Base-by-base conservation (phyloP, 2,113 vertebrate species). In the Delphinus delphis region DNA sequence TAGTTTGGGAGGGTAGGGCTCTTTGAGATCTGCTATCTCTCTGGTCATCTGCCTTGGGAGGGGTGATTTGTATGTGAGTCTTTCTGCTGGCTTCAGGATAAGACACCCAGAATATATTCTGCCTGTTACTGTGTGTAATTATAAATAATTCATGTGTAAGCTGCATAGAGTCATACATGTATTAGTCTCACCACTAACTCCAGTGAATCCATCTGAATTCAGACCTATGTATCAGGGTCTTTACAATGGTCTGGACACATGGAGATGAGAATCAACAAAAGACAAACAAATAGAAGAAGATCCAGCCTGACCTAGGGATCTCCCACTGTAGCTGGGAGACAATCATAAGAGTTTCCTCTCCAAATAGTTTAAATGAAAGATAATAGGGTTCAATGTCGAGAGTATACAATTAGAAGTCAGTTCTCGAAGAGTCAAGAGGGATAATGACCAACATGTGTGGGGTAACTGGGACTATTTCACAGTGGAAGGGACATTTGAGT, bases 401-500 rank as follows among this genome's bases (percentile, higher is more conserved):
- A 7, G 38, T 2, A 11, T 60, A 13, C 2, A 26, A 13, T 12
- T 13, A 11, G 44, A 60, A 63, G n/a, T 4, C 17, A 14, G 9
- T 36, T 1, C 12, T 62, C 38, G 2, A 41, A 65, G 12, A 38
- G 23, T 5, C n/a, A 53, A 12, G 70, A 70, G 53, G 13, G n/a
- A 8, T 8, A 6, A 2, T 6, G 50, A 8, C 8, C 41, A 47
- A 1, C 2, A 1, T 5, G 10, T 8, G 0, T 13, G 9, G 58
- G 47, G 11, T 21, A 5, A 21, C 1, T 0, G 18, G 15, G 55
- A 31, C 28, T 38, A 28, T n/a, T 74, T 36, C 73, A n/a, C 4
- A 26, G 18, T 0, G 2, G 36, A 68, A 50, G 67, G 62, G 14
- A n/a, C 8, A 9, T 58, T 8, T 26, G 8, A 63, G 38, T 12